These are phyloP conservation scores for Drosophila jambulina DNA, from an alignment of 1,140 invertebrate species.

Conservation along the genomic window DNA sequence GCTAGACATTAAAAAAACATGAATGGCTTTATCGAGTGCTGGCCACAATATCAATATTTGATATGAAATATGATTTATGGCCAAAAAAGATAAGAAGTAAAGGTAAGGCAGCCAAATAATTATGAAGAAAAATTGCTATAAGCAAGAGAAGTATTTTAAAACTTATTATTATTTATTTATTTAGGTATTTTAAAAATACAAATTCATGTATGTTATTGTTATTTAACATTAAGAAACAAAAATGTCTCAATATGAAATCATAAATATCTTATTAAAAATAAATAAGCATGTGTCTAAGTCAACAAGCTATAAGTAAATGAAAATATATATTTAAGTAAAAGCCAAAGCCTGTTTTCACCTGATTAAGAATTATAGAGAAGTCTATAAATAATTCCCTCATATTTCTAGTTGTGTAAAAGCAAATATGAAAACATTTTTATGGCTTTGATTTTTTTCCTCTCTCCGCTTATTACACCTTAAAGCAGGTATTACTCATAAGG, in stretches of 20 bases:
- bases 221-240: not conserved
- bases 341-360: not conserved
- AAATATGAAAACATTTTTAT: not conserved
- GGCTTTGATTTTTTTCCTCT: constrained; percentile 6
- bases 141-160: not conserved
- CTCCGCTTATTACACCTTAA: constrained; percentile 1
- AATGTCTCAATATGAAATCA: not conserved
- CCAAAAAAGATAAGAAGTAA: not conserved
- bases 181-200: not conserved
- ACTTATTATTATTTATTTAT: too few species aligned
- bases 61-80: constrained; percentile 16
- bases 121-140: not conserved
- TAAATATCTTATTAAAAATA: not conserved
- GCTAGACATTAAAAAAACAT: constrained; percentile 1
- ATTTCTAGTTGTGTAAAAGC: not conserved
- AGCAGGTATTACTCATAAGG: constrained; percentile 20
- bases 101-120: not conserved
- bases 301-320: not conserved
- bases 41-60: constrained; percentile 8
- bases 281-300: not conserved
- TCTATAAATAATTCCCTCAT: not conserved
- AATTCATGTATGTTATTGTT: not conserved
- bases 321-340: too few species aligned
- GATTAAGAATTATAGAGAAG: not conserved
- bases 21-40: constrained; percentile 1